These are phyloP conservation scores for Psephotus haematonotus DNA, from an alignment of 2,113 vertebrate species.

Conservation along the genomic window DNA sequence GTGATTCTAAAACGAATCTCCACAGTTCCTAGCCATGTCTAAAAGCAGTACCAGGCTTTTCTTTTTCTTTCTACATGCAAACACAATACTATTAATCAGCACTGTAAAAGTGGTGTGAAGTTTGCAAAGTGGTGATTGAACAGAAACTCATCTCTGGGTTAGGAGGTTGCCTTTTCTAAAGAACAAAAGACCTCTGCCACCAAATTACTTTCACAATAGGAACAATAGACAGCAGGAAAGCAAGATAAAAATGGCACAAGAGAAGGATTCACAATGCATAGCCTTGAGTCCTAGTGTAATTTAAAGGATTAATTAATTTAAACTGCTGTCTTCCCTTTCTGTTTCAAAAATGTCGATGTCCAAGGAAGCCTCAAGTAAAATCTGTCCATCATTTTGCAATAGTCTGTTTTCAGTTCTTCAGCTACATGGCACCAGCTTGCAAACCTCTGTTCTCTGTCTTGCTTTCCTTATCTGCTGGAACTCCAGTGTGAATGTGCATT, in stretches of 20 bases:
- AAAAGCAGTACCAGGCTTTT: background rate
- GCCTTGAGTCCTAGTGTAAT: background rate
- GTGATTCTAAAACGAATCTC: background rate
- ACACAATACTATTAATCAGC: background rate
- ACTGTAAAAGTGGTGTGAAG: background rate
- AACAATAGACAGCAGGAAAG: background rate
- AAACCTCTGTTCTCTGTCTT: background rate
- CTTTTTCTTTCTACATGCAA: background rate
- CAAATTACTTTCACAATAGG: background rate
- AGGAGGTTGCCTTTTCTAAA: background rate
- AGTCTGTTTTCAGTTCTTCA: background rate
- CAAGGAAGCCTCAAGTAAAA: background rate
- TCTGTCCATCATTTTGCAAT: background rate
- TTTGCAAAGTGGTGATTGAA: background rate
- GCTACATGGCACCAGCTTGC: background rate
- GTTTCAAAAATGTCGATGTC: background rate
- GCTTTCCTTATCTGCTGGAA: background rate
- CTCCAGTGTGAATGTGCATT: background rate
- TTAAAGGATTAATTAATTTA: slow-evolving; percentile 39
- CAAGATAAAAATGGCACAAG: background rate
- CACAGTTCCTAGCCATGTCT: background rate
- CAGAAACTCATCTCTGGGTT: background rate
- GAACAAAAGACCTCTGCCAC: background rate
- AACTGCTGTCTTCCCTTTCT: background rate
- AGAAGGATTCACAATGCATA: background rate